Percentiles rank a stretch among this genome's conserved stretches.
Evolutionary conservation across 2,113 vertebrate species (phyloP).

Genomic region (Scomber scombrus): DNA sequence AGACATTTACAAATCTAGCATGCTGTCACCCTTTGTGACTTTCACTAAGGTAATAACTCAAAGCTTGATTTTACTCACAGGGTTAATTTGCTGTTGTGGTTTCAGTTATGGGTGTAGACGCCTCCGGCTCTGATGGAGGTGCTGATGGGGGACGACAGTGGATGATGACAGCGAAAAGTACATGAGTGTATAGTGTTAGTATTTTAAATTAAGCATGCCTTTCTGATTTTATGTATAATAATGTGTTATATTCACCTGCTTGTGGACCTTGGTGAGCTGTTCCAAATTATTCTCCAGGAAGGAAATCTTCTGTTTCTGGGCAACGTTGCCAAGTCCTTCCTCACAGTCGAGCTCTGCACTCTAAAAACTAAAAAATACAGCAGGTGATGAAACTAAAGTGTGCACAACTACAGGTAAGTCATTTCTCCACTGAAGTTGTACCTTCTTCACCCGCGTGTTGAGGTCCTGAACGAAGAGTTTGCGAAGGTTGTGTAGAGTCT

Average conservation of each 20-base stretch:
- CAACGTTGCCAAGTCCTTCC: conserved; percentile 89
- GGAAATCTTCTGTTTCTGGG: conserved; percentile 96
- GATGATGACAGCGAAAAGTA: conserved; percentile 77
- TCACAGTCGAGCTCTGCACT: conserved; percentile 92
- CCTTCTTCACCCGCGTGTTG: conserved; percentile 93
- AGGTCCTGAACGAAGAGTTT: conserved; percentile 95
- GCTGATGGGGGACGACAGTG: conserved; percentile 89
- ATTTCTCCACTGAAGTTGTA: conserved; percentile 46
- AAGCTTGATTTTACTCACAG: conserved; percentile 17
- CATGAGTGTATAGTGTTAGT: no score
- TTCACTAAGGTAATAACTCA: background rate
- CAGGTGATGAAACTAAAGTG: conserved; percentile 41
- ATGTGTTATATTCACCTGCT: conserved; percentile 86
- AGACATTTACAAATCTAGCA: no score
- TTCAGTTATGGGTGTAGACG: conserved; percentile 85
- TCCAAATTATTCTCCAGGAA: conserved; percentile 97
- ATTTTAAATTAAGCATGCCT: no score
- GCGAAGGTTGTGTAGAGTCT: conserved; percentile 94
- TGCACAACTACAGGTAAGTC: background rate
- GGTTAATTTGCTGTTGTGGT: conserved; percentile 80
- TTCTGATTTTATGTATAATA: no score
- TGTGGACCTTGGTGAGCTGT: conserved; percentile 97
- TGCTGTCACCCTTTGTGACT: no score
- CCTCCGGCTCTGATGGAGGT: conserved; percentile 87
- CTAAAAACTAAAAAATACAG: no score